These are phyloP conservation scores for Mico argentatus DNA, from an alignment of 2,797 vertebrate species.

Conservation along the genomic window DNA sequence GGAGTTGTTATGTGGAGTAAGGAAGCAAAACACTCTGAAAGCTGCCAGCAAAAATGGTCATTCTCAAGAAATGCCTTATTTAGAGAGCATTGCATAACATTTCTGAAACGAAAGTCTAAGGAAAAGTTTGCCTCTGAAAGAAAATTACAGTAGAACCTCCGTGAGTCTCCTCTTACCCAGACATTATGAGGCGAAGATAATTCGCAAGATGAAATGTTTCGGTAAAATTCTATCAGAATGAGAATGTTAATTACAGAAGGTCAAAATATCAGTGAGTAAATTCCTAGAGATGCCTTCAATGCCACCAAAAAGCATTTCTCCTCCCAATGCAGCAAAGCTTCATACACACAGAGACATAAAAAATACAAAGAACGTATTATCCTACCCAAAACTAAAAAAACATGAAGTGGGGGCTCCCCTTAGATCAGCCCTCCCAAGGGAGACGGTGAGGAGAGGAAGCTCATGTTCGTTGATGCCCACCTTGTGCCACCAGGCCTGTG, in stretches of 20 bases:
- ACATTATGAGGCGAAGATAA: conserved; percentile 14
- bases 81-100: conserved; percentile 36
- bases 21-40: conserved; percentile 31
- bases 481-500: background rate
- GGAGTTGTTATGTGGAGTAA: background rate
- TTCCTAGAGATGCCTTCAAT: conserved; percentile 6
- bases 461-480: rapidly evolving
- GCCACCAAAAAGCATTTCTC: background rate
- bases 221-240: conserved; percentile 22
- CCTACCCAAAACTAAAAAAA: background rate
- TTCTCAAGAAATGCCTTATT: conserved; percentile 61
- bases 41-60: conserved; percentile 40
- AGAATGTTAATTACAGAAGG: conserved; percentile 34
- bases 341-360: background rate
- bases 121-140: conserved; percentile 35
- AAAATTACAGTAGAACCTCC: conserved; percentile 21
- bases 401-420: background rate
- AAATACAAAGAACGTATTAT: background rate
- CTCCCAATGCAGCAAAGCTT: background rate
- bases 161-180: background rate
- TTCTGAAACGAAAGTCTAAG: conserved; percentile 47
- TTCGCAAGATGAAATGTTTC: conserved; percentile 11
- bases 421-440: background rate
- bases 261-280: background rate
- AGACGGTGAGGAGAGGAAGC: background rate